Evolutionary conservation across 2,888 invertebrate species (phyloP), one percentile per base, ranked within the genome.

Genomic region (Acanthosepion lycidas): DNA sequence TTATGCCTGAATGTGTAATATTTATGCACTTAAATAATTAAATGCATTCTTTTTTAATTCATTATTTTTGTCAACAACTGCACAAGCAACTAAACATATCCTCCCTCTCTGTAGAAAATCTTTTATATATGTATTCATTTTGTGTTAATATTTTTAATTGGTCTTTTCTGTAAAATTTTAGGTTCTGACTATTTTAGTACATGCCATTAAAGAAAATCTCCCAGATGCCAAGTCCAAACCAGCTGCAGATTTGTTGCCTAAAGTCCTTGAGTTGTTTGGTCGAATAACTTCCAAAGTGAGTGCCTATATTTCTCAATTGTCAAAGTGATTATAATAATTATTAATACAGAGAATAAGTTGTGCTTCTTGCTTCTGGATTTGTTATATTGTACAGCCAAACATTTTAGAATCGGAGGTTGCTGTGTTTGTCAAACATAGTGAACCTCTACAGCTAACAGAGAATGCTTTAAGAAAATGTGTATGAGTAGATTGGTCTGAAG

Each of bases 101-200:
- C 78, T 94, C 55, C n/a, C 6, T 51, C 15, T 94, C 42, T 94
- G 42, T n/a, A 9, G 26, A 26, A 42, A n/a, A 51, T 15, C n/a
- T 26, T n/a, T 28, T 18, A 28, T 18, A 51, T 51, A 20, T 20
- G 20, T 20, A 9, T 26, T 53, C 9, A 64, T 59, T 59, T 91
- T 91, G 51, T 48, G n/a, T 42, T 26, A 93, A 28, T 53, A 93
- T 42, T 64, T 49, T 92, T 26, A 94, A 28, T 64, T 28, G 78
- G 8, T 91, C 12, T 15, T 78, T 78, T 78, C 18, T 78, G n/a
- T 78, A 78, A n/a, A n/a, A 64, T 93, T 93, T 4, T 94, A 97
- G 97, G 98, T 99, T 49, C 97, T 99, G 33, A 97, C 98, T 51
- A 98, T 99, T 94, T 97, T 99, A 26, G 98, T 98, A 0, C 98